Evolutionary conservation across 1,140 invertebrate species (phyloP).

Genomic region (Neodiprion lecontei): DNA sequence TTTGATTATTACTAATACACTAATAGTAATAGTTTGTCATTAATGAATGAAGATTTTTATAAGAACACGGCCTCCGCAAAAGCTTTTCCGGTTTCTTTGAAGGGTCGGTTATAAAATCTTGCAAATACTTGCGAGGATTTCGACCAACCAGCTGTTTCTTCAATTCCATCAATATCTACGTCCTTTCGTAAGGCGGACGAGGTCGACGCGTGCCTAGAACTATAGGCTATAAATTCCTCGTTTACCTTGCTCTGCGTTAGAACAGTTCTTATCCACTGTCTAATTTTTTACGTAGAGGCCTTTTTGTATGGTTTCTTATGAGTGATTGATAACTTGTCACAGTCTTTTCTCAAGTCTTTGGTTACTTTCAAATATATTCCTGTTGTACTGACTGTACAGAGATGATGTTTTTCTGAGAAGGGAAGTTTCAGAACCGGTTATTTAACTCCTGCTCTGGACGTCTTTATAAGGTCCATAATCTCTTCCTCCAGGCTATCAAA

Average conservation of each 20-base stretch:
- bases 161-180: conserved; percentile 23
- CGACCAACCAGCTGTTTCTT: conserved; percentile 29
- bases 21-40: no score
- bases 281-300: conserved; percentile 27
- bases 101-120: conserved; percentile 26
- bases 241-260: conserved; percentile 26
- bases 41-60: background rate
- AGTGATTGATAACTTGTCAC: conserved; percentile 28
- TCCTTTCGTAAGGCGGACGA: background rate
- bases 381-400: conserved; percentile 12
- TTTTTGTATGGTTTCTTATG: conserved; percentile 9
- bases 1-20: no score
- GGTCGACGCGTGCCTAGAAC: conserved; percentile 33
- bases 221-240: conserved; percentile 30
- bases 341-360: background rate
- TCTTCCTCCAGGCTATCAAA: background rate
- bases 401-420: conserved; percentile 10
- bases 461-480: conserved; percentile 20
- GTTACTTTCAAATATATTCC: no score
- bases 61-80: conserved; percentile 22
- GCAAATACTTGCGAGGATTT: conserved; percentile 13
- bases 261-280: conserved; percentile 30
- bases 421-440: conserved; percentile 18
- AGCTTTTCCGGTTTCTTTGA: background rate
- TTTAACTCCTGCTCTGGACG: background rate